Evolutionary conservation across 2,113 vertebrate species (phyloP).

Genomic region (Nibea albiflora): DNA sequence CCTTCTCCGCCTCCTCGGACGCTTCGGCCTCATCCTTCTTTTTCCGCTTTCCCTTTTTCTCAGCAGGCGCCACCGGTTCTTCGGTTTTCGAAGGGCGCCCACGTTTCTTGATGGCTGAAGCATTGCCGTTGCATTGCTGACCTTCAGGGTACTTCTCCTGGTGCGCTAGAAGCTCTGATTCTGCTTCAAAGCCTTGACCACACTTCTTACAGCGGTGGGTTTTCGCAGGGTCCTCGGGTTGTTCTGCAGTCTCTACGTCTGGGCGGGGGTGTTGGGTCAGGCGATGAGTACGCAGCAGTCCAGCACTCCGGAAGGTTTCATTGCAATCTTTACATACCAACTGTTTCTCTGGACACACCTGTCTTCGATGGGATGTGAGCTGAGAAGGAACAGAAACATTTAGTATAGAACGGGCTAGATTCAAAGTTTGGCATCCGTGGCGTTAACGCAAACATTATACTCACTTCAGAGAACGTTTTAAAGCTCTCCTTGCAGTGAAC

Average conservation of each 20-base stretch:
- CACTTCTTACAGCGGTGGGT: slow-evolving; percentile 85
- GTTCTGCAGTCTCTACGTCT: slow-evolving; percentile 70
- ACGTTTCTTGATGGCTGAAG: slow-evolving; percentile 75
- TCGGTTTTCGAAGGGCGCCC: slow-evolving; percentile 76
- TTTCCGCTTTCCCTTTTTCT: slow-evolving; percentile 80
- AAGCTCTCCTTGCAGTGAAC: slow-evolving; percentile 85
- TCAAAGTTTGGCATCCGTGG: not conserved
- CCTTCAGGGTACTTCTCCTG: slow-evolving; percentile 83
- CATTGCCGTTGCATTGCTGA: slow-evolving; percentile 82
- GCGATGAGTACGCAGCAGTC: slow-evolving; percentile 83
- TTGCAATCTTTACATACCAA: slow-evolving; percentile 84
- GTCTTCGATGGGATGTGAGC: slow-evolving; percentile 83
- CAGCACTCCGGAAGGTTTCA: slow-evolving; percentile 81
- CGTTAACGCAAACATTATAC: not conserved
- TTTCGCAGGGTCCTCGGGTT: slow-evolving; percentile 75
- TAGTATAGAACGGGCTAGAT: too few species aligned
- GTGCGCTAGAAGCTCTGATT: slow-evolving; percentile 80
- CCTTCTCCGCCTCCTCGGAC: slow-evolving; percentile 35
- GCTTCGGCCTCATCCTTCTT: slow-evolving; percentile 75
- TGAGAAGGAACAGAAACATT: slow-evolving; percentile 18
- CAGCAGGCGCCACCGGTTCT: slow-evolving; percentile 27
- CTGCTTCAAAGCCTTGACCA: slow-evolving; percentile 79
- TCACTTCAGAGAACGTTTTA: slow-evolving; percentile 85
- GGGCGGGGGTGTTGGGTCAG: slow-evolving; percentile 79
- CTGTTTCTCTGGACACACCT: slow-evolving; percentile 84